Conservation (phyloP, 2,797 vertebrate genomes). For the Poecilia gillii region DNA sequence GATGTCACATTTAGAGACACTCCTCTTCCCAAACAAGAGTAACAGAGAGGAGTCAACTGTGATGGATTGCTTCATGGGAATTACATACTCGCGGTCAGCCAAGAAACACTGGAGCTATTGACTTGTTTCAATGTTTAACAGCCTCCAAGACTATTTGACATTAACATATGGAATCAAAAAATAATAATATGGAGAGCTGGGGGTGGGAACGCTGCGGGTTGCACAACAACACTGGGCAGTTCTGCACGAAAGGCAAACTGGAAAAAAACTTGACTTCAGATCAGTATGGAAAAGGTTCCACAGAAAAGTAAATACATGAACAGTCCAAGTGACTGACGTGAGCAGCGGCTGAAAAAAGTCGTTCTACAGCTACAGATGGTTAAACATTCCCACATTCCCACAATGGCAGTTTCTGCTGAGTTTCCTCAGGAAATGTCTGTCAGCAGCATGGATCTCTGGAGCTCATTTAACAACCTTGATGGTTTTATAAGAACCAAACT, state of each 20-base stretch:
- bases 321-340: background rate
- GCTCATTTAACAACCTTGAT: background rate
- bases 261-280: constrained; percentile 36
- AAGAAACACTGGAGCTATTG: constrained; percentile 22
- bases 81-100: constrained; percentile 4
- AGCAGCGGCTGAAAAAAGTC: background rate
- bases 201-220: constrained; percentile 22
- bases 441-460: background rate
- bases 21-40: constrained; percentile 53
- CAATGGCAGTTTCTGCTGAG: background rate
- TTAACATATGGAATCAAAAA: constrained; percentile 8
- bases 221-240: constrained; percentile 41
- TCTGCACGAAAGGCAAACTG: constrained; percentile 14
- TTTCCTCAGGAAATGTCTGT: constrained; percentile 8
- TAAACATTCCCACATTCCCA: constrained; percentile 25
- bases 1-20: constrained; percentile 75
- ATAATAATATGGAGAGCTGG: constrained; percentile 27
- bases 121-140: constrained; percentile 29
- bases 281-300: constrained; percentile 29
- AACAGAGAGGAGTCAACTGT: constrained; percentile 9
- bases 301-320: constrained; percentile 38
- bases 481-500: background rate
- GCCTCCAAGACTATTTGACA: background rate
- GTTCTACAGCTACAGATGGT: constrained; percentile 27
- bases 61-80: constrained; percentile 34